These are phyloP conservation scores for Chymomyza costata DNA, from an alignment of 1,140 invertebrate species.

Conservation along the genomic window DNA sequence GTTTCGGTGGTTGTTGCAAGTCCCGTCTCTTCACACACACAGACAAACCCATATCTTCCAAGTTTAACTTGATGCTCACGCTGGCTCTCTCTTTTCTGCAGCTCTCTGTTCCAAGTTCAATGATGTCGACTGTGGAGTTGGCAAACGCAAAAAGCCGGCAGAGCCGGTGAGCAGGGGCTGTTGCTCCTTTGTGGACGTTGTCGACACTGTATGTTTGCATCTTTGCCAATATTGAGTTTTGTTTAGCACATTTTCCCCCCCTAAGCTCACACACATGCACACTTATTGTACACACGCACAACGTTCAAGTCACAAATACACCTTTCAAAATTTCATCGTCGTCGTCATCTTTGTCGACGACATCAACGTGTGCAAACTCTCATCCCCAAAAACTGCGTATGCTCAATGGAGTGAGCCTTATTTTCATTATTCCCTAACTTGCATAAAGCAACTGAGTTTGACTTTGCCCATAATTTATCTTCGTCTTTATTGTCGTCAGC, in stretches of 20 bases:
- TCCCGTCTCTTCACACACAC: constrained; percentile 15
- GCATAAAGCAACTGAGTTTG: no score
- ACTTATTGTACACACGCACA: background rate
- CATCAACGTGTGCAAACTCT: constrained; percentile 30
- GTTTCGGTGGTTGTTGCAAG: constrained; percentile 23
- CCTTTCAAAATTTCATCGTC: constrained; percentile 32
- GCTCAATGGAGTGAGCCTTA: no score
- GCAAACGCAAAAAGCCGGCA: constrained; percentile 23
- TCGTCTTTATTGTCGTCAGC: no score
- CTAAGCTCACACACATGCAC: constrained; percentile 4
- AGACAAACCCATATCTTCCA: no score
- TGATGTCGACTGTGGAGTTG: constrained; percentile 5
- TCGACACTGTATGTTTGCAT: no score
- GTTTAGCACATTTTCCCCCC: constrained; percentile 14
- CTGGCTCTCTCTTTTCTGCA: constrained; percentile 3
- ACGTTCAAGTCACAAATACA: constrained; percentile 1
- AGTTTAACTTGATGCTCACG: constrained; percentile 38
- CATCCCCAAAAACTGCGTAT: no score
- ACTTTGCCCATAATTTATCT: no score
- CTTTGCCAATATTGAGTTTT: background rate
- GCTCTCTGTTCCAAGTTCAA: constrained; percentile 18
- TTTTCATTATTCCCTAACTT: no score
- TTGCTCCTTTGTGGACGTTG: constrained; percentile 44
- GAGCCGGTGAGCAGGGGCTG: constrained; percentile 49
- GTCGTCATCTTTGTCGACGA: no score